A percentile compares a stretch with the other conserved stretches of the same genome.
These are phyloP conservation scores for Eulemur coronatus DNA, from an alignment of 2,797 vertebrate species.

Conservation along the genomic window DNA sequence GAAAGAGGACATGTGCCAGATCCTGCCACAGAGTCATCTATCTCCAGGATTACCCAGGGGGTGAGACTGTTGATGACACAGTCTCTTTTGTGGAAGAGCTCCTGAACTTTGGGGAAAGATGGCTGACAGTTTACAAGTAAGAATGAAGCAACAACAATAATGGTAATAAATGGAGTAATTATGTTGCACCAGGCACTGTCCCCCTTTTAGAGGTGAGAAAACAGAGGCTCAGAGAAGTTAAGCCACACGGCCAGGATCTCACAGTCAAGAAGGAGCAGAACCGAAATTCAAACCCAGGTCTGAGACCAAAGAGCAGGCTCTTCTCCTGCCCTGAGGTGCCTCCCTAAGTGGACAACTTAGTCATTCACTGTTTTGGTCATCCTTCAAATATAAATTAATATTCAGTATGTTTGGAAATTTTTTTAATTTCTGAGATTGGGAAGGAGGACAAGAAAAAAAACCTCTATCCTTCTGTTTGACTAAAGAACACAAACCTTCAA, in stretches of 20 bases:
- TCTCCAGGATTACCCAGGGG: background rate
- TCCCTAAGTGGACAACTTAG: background rate
- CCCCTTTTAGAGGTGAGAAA: background rate
- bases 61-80: background rate
- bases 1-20: background rate
- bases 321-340: too few species aligned
- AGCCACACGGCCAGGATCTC: background rate
- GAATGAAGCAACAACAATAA: background rate
- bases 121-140: background rate
- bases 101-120: background rate
- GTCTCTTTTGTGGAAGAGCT: background rate
- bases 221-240: background rate
- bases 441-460: background rate
- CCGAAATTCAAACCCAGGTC: background rate
- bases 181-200: background rate
- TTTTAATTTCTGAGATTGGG: background rate
- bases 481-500: background rate
- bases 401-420: background rate
- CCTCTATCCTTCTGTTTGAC: background rate
- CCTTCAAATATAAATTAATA: background rate
- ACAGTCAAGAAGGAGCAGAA: background rate
- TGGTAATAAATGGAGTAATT: background rate
- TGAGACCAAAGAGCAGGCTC: background rate
- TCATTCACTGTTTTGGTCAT: background rate
- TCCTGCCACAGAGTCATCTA: fast-evolving